Evolutionary conservation across 2,113 vertebrate genomes (phyloP).

Genomic region (Cyprinus carpio): DNA sequence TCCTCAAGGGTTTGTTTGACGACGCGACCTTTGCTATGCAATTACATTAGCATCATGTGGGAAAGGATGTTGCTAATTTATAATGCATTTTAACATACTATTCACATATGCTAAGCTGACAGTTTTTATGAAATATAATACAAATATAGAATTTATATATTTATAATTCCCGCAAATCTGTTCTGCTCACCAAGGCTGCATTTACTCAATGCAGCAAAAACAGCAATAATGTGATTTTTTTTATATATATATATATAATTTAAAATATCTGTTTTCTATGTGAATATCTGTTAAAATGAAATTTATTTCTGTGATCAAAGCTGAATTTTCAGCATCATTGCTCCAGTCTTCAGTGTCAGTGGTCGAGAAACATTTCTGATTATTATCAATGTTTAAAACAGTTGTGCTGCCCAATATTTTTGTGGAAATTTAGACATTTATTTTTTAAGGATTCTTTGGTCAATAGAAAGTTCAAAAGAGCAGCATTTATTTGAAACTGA

Average conservation of each 20-base stretch:
- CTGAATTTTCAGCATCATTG: not conserved
- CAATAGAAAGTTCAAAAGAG: no score
- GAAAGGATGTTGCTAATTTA: not conserved
- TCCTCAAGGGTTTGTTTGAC: conserved; percentile 31
- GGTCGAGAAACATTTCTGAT: not conserved
- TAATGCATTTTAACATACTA: not conserved
- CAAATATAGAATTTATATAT: no score
- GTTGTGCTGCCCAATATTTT: no score
- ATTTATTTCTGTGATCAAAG: not conserved
- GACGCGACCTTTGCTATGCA: not conserved
- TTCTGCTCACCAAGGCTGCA: not conserved
- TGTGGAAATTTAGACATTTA: no score
- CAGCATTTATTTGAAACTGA: no score
- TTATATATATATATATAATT: no score
- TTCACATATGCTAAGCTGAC: not conserved
- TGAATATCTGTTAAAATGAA: not conserved
- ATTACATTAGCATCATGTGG: conserved; percentile 12
- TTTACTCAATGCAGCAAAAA: not conserved
- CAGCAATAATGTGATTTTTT: not conserved
- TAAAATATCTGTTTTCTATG: not conserved
- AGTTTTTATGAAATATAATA: not conserved
- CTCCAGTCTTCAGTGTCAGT: not conserved
- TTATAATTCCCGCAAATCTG: no score
- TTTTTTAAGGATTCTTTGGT: no score
- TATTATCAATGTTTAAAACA: not conserved